Evolutionary conservation across 2,888 invertebrate genomes (phyloP).

Genomic region (Epistrophella euchroma): DNA sequence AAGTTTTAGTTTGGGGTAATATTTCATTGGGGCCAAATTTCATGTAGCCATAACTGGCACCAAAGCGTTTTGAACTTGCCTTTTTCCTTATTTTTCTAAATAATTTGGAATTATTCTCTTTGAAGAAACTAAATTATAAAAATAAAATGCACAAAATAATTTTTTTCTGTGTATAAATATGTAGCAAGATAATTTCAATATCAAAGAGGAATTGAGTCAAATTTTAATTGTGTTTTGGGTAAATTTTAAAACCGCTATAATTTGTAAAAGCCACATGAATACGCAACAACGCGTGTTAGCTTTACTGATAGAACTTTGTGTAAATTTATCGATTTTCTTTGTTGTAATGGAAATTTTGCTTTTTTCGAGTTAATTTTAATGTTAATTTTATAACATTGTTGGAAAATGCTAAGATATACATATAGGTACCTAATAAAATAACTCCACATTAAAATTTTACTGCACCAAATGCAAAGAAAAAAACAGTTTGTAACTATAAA

Average conservation of each 20-base stretch:
- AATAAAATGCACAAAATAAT: too few species aligned
- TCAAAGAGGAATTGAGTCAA: conserved; percentile 70
- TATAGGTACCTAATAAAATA: conserved; percentile 20
- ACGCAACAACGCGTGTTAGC: conserved; percentile 66
- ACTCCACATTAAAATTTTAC: background rate
- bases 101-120: too few species aligned
- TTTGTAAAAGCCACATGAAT: conserved; percentile 71
- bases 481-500: background rate
- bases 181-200: conserved; percentile 68
- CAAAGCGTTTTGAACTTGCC: too few species aligned
- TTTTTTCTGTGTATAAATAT: background rate
- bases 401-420: conserved; percentile 17
- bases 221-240: conserved; percentile 73
- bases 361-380: background rate
- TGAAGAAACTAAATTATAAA: too few species aligned
- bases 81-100: too few species aligned
- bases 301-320: conserved; percentile 49
- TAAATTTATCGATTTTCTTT: conserved; percentile 66
- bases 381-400: conserved; percentile 2
- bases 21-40: too few species aligned
- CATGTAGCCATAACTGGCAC: too few species aligned
- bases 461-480: background rate
- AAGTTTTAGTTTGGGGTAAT: too few species aligned
- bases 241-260: conserved; percentile 71
- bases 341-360: conserved; percentile 30